Percentiles rank a stretch among this genome's conserved stretches.
Conservation (phyloP, 2,888 invertebrate species). For the Brachypterus glaber region DNA sequence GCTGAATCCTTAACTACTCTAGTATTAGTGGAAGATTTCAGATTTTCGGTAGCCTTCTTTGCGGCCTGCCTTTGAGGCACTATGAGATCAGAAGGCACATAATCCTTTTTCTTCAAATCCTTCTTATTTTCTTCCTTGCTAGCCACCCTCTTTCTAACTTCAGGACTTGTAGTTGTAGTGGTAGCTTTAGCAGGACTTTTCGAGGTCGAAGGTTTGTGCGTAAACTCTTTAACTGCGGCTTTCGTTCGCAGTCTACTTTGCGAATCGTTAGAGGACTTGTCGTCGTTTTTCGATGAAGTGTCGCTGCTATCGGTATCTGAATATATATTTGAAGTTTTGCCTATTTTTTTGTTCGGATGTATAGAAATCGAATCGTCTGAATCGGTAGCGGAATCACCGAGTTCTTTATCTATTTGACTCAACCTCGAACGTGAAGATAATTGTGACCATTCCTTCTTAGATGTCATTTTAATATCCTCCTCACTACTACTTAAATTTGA, state of each 20-base stretch:
- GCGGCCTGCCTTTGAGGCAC: conserved; percentile 86
- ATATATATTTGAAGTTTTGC: conserved; percentile 66
- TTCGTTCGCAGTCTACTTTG: conserved; percentile 65
- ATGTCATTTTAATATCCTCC: conserved; percentile 45
- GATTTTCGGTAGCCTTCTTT: conserved; percentile 82
- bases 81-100: conserved; percentile 67
- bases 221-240: conserved; percentile 77
- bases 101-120: conserved; percentile 42
- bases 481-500: conserved; percentile 53
- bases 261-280: conserved; percentile 56
- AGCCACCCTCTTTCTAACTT: conserved; percentile 29
- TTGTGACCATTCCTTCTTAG: conserved; percentile 39
- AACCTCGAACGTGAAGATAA: conserved; percentile 47
- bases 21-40: conserved; percentile 56
- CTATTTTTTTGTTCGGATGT: conserved; percentile 31
- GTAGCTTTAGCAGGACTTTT: conserved; percentile 18
- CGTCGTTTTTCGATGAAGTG: conserved; percentile 50
- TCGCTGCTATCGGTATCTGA: conserved; percentile 64
- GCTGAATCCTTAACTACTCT: conserved; percentile 33
- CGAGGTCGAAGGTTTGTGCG: conserved; percentile 39
- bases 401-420: conserved; percentile 66
- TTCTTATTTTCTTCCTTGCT: conserved; percentile 21
- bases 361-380: conserved; percentile 65
- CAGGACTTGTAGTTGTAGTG: conserved; percentile 18
- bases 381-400: conserved; percentile 60